Percentiles rank a stretch among this genome's conserved stretches.
Evolutionary conservation across 2,113 vertebrate genomes (phyloP).

Genomic region (Odocoileus virginianus): DNA sequence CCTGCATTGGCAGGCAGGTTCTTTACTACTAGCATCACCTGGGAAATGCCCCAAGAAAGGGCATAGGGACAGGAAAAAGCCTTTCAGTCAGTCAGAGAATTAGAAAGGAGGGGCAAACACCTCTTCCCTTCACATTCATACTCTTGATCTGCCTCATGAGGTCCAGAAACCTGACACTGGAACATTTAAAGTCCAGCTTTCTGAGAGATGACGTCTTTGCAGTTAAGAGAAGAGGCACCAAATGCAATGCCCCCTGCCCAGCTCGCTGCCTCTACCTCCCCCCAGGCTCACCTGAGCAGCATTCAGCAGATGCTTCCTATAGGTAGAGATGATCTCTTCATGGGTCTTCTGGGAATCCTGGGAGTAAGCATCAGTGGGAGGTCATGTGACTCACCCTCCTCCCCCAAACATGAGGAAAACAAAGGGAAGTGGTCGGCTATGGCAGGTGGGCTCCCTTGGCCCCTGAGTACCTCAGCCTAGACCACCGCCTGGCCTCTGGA

Average conservation of each 20-base stretch:
- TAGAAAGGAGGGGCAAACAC: not conserved
- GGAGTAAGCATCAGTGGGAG: not conserved
- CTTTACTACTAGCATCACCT: not conserved
- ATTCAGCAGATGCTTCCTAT: constrained; percentile 78
- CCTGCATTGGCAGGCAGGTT: not conserved
- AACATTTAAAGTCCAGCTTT: not conserved
- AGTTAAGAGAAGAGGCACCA: not conserved
- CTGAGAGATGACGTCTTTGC: not conserved
- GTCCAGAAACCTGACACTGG: not conserved
- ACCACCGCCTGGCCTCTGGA: not conserved
- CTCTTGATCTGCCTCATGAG: not conserved
- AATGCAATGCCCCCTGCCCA: not conserved
- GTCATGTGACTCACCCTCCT: not conserved
- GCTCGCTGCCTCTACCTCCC: not conserved
- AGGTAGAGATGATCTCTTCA: constrained; percentile 73
- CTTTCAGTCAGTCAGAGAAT: not conserved
- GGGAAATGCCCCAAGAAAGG: not conserved
- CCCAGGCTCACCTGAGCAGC: constrained; percentile 77
- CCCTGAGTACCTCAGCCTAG: not conserved
- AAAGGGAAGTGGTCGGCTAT: not conserved
- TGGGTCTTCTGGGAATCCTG: constrained; percentile 80
- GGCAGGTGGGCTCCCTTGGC: no score
- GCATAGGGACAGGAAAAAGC: not conserved
- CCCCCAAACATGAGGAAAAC: not conserved
- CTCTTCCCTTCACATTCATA: not conserved